Percentiles rank a stretch among this genome's conserved stretches.
Evolutionary conservation across 35 echinoderm and acorn worm genomes (phyloP).

Genomic region (Ophiothrix spiculata): DNA sequence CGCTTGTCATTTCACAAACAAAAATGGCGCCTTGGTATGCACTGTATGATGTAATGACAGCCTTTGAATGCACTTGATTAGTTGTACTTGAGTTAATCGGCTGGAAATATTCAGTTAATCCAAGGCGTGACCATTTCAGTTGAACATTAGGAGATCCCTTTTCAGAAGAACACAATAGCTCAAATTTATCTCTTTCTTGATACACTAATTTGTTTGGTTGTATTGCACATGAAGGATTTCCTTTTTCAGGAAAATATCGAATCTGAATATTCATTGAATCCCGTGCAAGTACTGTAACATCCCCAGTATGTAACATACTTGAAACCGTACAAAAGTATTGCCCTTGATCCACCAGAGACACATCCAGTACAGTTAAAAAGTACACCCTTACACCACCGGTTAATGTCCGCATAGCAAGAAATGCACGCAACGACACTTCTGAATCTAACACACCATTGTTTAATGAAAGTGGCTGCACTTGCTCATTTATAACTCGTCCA

Average conservation of each 20-base stretch:
- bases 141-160: not conserved
- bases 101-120: not conserved
- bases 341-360: not conserved
- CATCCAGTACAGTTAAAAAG: not conserved
- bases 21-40: not conserved
- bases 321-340: not conserved
- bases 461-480: not conserved
- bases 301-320: not conserved
- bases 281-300: not conserved
- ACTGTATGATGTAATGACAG: not conserved
- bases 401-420: not conserved
- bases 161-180: not conserved
- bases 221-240: not conserved
- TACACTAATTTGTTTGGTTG: not conserved
- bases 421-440: not conserved
- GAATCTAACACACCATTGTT: not conserved
- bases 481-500: not conserved
- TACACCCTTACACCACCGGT: not conserved
- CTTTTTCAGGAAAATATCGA: not conserved
- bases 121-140: not conserved
- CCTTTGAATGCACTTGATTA: not conserved
- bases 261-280: not conserved
- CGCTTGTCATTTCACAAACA: not conserved
- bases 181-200: not conserved
- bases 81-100: not conserved